Conservation (phyloP, 2,113 vertebrate species). For the Eptatretus burgeri region DNA sequence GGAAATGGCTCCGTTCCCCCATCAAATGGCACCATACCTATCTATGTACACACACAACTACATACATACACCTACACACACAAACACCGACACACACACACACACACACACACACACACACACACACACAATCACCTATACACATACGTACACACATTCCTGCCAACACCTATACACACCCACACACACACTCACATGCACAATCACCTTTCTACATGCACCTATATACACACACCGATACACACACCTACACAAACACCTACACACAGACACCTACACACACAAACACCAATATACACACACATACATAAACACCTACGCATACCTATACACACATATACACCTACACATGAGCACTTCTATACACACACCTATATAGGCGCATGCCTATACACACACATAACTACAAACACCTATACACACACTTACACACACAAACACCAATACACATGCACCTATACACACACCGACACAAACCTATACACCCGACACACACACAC, state of each 20-base stretch:
- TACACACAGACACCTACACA: neutral
- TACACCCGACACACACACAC: no score
- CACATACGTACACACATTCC: neutral
- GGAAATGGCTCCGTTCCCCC: no score
- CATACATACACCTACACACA: neutral
- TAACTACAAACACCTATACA: no score
- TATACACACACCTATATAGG: no score
- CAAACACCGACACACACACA: neutral
- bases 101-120: slow-evolving; percentile 1
- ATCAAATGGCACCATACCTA: no score
- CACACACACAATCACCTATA: neutral
- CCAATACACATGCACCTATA: neutral
- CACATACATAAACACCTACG: neutral
- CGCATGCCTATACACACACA: no score
- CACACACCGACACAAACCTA: no score
- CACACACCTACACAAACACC: neutral
- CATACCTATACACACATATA: neutral
- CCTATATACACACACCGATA: neutral
- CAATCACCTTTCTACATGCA: neutral
- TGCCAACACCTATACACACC: neutral
- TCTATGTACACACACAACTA: neutral
- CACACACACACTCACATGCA: neutral
- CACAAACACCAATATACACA: neutral
- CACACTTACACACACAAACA: neutral
- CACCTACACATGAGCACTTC: neutral